These are phyloP conservation scores for Lepidurus couesii DNA, from an alignment of 1,140 invertebrate species.

Conservation along the genomic window DNA sequence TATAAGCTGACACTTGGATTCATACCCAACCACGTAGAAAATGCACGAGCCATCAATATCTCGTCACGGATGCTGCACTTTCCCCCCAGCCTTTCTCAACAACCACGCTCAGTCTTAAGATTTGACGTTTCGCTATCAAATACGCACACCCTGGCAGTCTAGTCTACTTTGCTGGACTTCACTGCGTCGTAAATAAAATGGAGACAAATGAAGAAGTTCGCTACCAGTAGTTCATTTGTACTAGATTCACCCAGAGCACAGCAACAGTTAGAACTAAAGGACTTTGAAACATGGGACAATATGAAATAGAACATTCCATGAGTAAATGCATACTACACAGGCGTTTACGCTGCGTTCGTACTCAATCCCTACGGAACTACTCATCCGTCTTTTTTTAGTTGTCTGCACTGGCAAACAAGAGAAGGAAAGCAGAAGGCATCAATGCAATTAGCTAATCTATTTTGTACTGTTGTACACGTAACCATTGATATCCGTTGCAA, in stretches of 20 bases:
- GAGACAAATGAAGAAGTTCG: too few species aligned
- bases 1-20: neutral
- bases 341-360: neutral
- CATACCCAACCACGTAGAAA: neutral
- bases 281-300: neutral
- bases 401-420: neutral
- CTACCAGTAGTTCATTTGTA: neutral
- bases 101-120: too few species aligned
- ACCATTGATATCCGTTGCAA: conserved; percentile 6
- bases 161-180: too few species aligned
- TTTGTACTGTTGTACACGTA: conserved; percentile 16
- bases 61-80: neutral
- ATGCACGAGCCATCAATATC: neutral
- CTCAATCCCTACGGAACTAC: neutral
- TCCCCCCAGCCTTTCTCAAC: too few species aligned
- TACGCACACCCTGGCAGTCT: too few species aligned
- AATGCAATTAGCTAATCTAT: conserved; percentile 12
- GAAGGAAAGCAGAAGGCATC: neutral
- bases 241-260: neutral
- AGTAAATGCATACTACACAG: neutral
- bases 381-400: neutral
- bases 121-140: too few species aligned
- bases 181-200: too few species aligned
- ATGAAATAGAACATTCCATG: neutral
- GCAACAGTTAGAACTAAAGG: neutral